Percentiles rank a stretch among this genome's conserved stretches.
Conservation (phyloP, 2,797 vertebrate genomes). For the Enteromius afrohamiltoni region DNA sequence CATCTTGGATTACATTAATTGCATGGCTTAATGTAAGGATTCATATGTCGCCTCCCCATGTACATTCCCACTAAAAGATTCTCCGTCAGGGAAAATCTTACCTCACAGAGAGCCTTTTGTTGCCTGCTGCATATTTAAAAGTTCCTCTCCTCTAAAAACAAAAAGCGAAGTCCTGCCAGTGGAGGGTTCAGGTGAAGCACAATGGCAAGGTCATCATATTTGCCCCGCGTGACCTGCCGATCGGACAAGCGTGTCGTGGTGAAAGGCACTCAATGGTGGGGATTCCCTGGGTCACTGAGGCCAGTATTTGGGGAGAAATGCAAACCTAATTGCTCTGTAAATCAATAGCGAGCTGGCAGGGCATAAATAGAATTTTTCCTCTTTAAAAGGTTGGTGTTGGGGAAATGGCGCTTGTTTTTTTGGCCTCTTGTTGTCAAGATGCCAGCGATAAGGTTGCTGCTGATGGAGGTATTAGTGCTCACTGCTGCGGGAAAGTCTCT, state of each 20-base stretch:
- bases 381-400: slow-evolving; percentile 59
- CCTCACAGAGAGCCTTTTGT: slow-evolving; percentile 65
- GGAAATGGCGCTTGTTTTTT: slow-evolving; percentile 61
- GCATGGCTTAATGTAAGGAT: slow-evolving; percentile 67
- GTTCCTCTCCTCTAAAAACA: slow-evolving; percentile 7
- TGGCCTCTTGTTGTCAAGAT: slow-evolving; percentile 50
- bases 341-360: slow-evolving; percentile 58
- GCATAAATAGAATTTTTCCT: slow-evolving; percentile 57
- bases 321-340: slow-evolving; percentile 60
- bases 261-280: slow-evolving; percentile 54
- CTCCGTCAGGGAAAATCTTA: slow-evolving; percentile 42
- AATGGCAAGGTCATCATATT: slow-evolving; percentile 61
- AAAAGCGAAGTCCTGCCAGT: background rate
- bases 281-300: slow-evolving; percentile 60
- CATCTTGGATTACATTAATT: slow-evolving; percentile 70
- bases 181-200: slow-evolving; percentile 10
- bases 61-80: slow-evolving; percentile 49
- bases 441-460: slow-evolving; percentile 59
- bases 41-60: slow-evolving; percentile 59
- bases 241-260: slow-evolving; percentile 20
- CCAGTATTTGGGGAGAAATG: slow-evolving; percentile 57
- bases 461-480: slow-evolving; percentile 48
- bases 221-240: slow-evolving; percentile 45
- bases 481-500: slow-evolving; percentile 34
- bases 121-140: slow-evolving; percentile 49